Percentiles rank a stretch among this genome's conserved stretches.
phyloP scores from a whole-genome alignment of 2,113 vertebrate genomes.

The Ceratotherium simum region DNA sequence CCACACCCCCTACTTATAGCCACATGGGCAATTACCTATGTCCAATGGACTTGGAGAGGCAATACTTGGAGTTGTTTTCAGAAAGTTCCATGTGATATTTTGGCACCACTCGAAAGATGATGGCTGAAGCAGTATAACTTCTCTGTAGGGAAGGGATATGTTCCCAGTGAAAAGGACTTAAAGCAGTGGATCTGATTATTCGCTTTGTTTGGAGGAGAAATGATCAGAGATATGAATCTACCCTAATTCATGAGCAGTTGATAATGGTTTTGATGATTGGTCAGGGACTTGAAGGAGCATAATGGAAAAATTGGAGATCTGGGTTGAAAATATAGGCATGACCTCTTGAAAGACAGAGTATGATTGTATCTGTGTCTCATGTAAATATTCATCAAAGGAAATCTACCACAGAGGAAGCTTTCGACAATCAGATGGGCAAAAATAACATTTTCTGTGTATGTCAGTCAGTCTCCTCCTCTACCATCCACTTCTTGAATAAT shows the following conservation, averaged over 20 bases:
- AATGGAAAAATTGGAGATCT: background rate
- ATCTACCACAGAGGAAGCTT: background rate
- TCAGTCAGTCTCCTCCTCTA: background rate
- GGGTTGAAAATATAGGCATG: background rate
- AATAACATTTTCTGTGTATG: background rate
- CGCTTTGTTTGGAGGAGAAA: background rate
- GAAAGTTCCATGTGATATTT: background rate
- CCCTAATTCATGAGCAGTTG: background rate
- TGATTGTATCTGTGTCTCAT: background rate
- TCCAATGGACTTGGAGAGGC: background rate
- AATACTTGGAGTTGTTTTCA: background rate
- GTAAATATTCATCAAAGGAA: background rate
- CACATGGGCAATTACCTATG: background rate
- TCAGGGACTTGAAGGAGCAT: background rate
- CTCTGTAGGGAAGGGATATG: background rate
- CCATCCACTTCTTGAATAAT: background rate
- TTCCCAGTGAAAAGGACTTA: background rate
- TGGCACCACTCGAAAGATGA: background rate
- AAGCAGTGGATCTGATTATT: background rate
- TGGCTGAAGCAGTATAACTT: background rate
- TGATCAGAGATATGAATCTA: background rate
- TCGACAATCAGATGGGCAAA: background rate
- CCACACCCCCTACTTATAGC: rapidly evolving
- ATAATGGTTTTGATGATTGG: background rate
- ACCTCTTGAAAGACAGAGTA: background rate